phyloP scores from a whole-genome alignment of 2,113 vertebrate genomes.

The Elanoides forficatus region DNA sequence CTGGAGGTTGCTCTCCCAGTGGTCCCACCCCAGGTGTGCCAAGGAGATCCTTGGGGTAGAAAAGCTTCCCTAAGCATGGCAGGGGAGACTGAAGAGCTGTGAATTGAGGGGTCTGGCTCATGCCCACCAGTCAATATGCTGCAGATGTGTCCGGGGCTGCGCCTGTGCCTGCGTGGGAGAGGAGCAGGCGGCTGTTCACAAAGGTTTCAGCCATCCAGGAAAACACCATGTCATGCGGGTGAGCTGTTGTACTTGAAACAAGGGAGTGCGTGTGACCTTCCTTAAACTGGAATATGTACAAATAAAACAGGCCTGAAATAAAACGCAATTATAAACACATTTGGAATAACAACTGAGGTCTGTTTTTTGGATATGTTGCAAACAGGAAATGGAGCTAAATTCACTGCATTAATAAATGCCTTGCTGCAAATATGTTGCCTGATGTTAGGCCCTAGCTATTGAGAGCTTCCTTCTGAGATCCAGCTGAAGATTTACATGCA shows the following conservation, averaged over 20 bases:
- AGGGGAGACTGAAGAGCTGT: background rate
- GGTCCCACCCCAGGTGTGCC: accelerated
- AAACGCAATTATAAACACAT: constrained; percentile 22
- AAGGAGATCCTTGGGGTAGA: accelerated
- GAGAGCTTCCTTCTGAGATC: background rate
- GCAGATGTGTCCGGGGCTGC: background rate
- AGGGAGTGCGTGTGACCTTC: background rate
- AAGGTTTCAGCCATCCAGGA: background rate
- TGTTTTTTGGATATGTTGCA: background rate
- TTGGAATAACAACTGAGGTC: background rate
- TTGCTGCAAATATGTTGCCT: background rate
- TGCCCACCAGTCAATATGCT: accelerated
- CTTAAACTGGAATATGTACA: background rate
- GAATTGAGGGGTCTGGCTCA: accelerated
- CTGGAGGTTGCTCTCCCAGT: background rate
- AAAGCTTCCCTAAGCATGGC: accelerated
- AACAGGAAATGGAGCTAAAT: constrained; percentile 34
- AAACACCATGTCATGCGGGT: accelerated
- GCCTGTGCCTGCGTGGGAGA: background rate
- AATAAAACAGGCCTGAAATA: constrained; percentile 13
- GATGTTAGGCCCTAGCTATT: background rate
- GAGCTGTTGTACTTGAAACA: background rate
- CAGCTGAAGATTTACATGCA: background rate
- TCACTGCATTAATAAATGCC: background rate
- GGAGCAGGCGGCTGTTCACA: background rate